These are phyloP conservation scores for Propithecus perrieri DNA, from an alignment of 2,797 vertebrate genomes.

Conservation along the genomic window DNA sequence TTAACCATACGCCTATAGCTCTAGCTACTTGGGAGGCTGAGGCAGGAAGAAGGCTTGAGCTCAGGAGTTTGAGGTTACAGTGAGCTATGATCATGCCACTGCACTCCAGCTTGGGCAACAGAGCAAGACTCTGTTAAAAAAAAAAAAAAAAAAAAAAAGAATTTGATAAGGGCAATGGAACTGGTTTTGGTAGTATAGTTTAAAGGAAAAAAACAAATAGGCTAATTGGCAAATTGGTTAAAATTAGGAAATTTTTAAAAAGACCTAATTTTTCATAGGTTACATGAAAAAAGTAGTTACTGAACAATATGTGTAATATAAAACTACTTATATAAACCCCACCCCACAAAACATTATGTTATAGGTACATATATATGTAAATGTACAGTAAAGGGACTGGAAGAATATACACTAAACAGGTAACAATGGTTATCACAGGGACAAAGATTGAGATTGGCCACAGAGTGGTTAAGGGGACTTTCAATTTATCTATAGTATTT, in stretches of 20 bases:
- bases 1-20: no score
- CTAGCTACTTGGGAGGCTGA: no score
- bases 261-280: slow-evolving; percentile 4
- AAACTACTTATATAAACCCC: background rate
- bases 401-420: background rate
- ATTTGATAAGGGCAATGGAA: background rate
- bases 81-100: no score
- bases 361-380: background rate
- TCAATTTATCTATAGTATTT: background rate
- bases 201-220: background rate
- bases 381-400: background rate
- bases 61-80: no score
- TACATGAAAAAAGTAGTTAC: background rate
- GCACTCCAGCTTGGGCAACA: no score
- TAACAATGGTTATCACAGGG: background rate
- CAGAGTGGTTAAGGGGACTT: background rate
- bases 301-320: background rate
- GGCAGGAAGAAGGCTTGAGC: no score
- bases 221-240: background rate
- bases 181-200: background rate
- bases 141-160: background rate
- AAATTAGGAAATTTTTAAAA: background rate
- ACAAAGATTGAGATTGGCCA: background rate
- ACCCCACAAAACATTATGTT: background rate
- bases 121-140: no score